Evolutionary conservation across 2,113 vertebrate species (phyloP).

Genomic region (Piprites chloris): DNA sequence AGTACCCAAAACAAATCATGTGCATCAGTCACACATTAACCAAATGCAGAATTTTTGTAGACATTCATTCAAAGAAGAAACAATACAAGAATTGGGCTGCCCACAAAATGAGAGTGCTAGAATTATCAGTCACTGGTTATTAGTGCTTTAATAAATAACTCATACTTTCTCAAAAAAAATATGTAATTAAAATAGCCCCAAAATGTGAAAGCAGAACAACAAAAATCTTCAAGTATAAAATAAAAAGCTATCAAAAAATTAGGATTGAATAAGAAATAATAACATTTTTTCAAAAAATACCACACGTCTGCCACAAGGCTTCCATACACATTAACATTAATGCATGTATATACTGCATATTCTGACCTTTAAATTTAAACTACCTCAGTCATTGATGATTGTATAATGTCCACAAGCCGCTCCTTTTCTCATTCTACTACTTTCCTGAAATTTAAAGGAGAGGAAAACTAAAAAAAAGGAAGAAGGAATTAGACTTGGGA

Average conservation of each 20-base stretch:
- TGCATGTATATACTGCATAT: not conserved
- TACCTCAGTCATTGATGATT: not conserved
- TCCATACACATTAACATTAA: not conserved
- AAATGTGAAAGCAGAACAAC: not conserved
- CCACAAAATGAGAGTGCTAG: not conserved
- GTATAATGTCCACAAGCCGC: not conserved
- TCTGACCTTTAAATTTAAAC: not conserved
- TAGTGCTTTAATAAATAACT: not conserved
- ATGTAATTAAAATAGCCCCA: not conserved
- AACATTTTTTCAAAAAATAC: not conserved
- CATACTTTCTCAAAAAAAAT: not conserved
- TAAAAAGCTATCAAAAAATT: not conserved
- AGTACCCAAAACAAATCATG: not conserved
- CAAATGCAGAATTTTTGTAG: not conserved
- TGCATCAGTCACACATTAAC: not conserved
- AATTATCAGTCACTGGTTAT: not conserved
- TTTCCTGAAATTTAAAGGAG: not conserved
- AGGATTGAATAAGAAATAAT: not conserved
- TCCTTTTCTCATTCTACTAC: not conserved
- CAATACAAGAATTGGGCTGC: not conserved
- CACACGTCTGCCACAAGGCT: not conserved
- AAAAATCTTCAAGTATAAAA: not conserved
- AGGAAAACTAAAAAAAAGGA: not conserved
- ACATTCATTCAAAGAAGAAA: not conserved
- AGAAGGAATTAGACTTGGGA: not conserved